Evolutionary conservation across 2,797 vertebrate species (phyloP), one percentile per base, ranked within the genome.

Genomic region (Danio aesculapii): DNA sequence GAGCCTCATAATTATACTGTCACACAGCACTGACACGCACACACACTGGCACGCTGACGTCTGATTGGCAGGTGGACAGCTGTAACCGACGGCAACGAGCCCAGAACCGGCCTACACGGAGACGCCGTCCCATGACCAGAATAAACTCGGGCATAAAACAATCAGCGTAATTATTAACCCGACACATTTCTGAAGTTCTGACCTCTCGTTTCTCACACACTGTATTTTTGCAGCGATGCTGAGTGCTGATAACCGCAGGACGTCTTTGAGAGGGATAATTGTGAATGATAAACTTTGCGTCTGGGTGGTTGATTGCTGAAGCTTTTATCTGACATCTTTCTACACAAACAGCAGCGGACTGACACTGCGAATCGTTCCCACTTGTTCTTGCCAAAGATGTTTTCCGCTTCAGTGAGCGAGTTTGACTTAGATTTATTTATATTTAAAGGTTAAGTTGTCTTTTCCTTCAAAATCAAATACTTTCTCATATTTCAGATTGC

Each of bases 1-100:
- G 89, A 93, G 94, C 94, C 91, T 95, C 96, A 84, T 98, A 98
- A 99, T 99, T 98, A 99, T 96, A 95, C 94, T 99, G 98, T 99
- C 97, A 99, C 92, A 85, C 85, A 57, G 68, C 80, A 85, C 91
- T 84, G 91, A 79, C 76, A 80, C 82, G 53, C 75, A 77, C 72
- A 81, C 68, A 66, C 70, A 86, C 77, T 71, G 68, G 62, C 59
- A 86, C 76, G 75, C 55, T 78, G 86, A 85, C 64, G 68, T 74
- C 83, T 95, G 95, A 97, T 91, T 96, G 96, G 95, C 96, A 97
- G 94, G 91, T 86, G 88, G 91, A 89, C 92, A 91, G 87, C 90
- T 88, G 87, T 94, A 91, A 91, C 91, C 92, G 92, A 93, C 90
- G 90, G 93, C 93, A 90, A 90, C 88, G 19, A 77, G 77, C 86